Evolutionary conservation across 2,113 vertebrate genomes (phyloP), one percentile per base, ranked within the genome.

Genomic region (Fregata magnificens): DNA sequence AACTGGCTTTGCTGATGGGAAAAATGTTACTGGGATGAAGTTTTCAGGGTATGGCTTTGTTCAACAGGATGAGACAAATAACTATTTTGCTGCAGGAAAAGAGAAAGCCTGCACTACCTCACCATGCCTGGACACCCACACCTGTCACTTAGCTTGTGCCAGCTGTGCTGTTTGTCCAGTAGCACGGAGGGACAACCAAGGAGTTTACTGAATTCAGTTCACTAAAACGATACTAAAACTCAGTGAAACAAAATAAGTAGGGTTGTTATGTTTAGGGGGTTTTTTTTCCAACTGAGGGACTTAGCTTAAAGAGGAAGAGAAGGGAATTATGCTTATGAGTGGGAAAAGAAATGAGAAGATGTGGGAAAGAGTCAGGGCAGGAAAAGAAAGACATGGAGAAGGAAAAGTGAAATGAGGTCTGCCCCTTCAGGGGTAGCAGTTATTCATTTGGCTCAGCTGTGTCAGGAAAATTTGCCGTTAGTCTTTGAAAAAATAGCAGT

Each of bases 121-220:
- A 0, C 52, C 31, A 7, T 7, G 67, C 34, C 13, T 32, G 55
- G 62, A 69, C 62, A 83, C 3, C 2, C 34, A 5, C 1, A 7
- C 15, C 63, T 80, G n/a, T 19, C 6, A 0, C 26, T 81, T 18
- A 26, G 16, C 28, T 53, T 67, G 22, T 47, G 52, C 55, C 65
- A 79, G 29, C 42, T 45, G n/a, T 32, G 78, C 34, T 61, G 34
- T 15, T 21, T 52, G 45, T 52, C 53, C 5, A 2, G 45, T 26
- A 49, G n/a, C 25, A 78, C 1, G 1, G 11, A 70, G 45, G n/a
- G 55, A 53, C 32, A 90, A 77, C 16, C 32, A 45, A 82, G 34
- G 61, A 34, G 21, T 66, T 53, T 15, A 49, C 19, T 40, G 19
- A 86, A 73, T 78, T 66, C 56, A 2, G 1, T 76, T 76, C 28